Evolutionary conservation across 2,888 invertebrate species (phyloP), one percentile per base, ranked within the genome.

Genomic region (Notodonta ziczac): DNA sequence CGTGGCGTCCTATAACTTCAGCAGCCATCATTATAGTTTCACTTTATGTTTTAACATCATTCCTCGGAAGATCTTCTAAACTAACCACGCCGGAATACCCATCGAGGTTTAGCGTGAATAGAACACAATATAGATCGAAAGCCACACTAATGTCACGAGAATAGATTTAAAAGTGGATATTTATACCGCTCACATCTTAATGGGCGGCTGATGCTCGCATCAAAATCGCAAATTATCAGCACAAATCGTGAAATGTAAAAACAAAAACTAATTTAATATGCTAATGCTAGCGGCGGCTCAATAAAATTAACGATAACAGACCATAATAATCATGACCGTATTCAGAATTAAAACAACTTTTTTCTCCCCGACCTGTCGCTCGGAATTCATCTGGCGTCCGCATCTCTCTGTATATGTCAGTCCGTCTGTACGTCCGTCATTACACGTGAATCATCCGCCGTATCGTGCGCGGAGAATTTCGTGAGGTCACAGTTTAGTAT

Each of bases 401-500:
- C 83, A 88, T 89, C 87, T 85, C 86, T 81, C 24, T 24, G 24
- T 24, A 81, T 83, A 83, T 84, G 88, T 88, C 88, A 85, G 86
- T 66, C 57, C 65, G 67, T 84, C 81, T 78, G 83, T 86, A 78
- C 80, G 84, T 87, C 88, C 88, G 80, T 91, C 89, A 90, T 91
- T 91, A 89, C 79, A 87, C 83, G 85, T 91, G 91, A 92, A 89
- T 91, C 92, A 91, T 77, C 86, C 82, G 76, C 82, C 74, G 86
- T 88, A 90, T 88, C 90, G 90, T 90, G 90, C 89, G 78, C 72
- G 76, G 86, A 88, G 90, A 88, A 91, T 93, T 93, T 93, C 92
- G 93, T 92, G 92, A 92, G 93, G 93, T 93, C 92, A 92, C 90
- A 93, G 93, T 91, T 91, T 92, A 91, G 86, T 91, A 88, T 93